Evolutionary conservation across 1,140 invertebrate genomes (phyloP), one percentile per base, ranked within the genome.

Genomic region (Cecropterus lyciades): DNA sequence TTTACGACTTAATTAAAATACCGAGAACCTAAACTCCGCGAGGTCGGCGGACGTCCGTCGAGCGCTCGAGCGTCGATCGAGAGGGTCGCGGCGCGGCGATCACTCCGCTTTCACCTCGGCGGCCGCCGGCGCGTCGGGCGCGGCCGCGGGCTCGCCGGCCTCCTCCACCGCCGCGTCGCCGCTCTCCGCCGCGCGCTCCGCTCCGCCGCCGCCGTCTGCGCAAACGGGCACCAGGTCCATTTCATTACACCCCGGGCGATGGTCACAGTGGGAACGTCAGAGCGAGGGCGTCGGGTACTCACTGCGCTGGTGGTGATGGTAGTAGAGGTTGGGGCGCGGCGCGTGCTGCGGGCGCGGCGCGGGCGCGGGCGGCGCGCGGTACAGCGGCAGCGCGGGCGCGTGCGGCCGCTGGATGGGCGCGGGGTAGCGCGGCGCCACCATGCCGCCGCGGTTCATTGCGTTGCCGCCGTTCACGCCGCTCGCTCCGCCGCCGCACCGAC

Each of bases 1-100:
- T 91, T 91, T 88, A 91, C 79, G 84, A 86, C 84, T 84, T 87
- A 81, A 81, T 84, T 80, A 86, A 80, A 83, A 85, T 88, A 91
- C 79, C 82, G 82, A 87, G 84, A 84, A 78, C 71, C 70, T 82
- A 86, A 82, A 70, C 77, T 72, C 60, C 65, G 72, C 71, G 76
- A 74, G 70, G 72, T 70, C 64, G 33, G 60, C 65, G 65, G 57
- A 55, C 67, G 64, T 63, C 68, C 65, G 43, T 20, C 48, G 69
- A 57, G 63, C 62, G 53, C 43, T 40, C 43, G 46, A 56, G 37
- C 49, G 17, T 30, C 13, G 48, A 51, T 51, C 60, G 64, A 43
- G 69, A 66, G 68, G 60, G 72, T 51, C 16, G 49, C 49, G 55
- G 45, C 17, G 55, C 62, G 52, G 46, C 62, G 73, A 67, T 84